phyloP scores from a whole-genome alignment of 2,113 vertebrate species.

The Centropus unirufus region DNA sequence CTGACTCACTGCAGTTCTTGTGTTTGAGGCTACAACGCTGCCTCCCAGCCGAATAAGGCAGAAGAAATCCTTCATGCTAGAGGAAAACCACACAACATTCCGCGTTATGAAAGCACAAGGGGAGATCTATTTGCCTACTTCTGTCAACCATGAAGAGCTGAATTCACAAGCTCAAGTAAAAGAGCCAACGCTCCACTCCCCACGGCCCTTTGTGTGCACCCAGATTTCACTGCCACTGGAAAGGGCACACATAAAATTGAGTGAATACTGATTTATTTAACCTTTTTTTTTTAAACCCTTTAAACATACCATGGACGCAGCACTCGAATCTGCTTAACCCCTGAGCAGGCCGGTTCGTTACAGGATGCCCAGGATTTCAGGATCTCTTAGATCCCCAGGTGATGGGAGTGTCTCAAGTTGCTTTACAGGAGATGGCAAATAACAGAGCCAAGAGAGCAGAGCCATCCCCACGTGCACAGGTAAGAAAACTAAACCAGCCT shows the following conservation, averaged over 20 bases:
- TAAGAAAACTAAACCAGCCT: background rate
- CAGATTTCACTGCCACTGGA: background rate
- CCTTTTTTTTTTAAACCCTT: background rate
- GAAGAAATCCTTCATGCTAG: background rate
- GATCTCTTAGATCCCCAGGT: background rate
- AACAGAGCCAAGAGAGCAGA: background rate
- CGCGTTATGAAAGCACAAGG: background rate
- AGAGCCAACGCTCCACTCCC: background rate
- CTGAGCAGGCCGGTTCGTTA: background rate
- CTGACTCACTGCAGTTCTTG: background rate
- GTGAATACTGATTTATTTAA: background rate
- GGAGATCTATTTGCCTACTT: background rate
- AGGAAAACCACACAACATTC: background rate
- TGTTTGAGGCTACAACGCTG: background rate
- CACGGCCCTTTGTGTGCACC: background rate
- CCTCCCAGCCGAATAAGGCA: background rate
- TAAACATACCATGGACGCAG: background rate
- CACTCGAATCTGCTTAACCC: background rate
- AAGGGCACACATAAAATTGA: background rate
- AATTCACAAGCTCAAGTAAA: background rate
- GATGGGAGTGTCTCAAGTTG: background rate
- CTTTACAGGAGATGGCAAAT: background rate
- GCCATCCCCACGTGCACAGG: rapidly evolving
- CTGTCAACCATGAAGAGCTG: background rate
- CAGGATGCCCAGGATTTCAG: background rate